phyloP scores from a whole-genome alignment of 2,113 vertebrate genomes.

The Apaloderma vittatum region DNA sequence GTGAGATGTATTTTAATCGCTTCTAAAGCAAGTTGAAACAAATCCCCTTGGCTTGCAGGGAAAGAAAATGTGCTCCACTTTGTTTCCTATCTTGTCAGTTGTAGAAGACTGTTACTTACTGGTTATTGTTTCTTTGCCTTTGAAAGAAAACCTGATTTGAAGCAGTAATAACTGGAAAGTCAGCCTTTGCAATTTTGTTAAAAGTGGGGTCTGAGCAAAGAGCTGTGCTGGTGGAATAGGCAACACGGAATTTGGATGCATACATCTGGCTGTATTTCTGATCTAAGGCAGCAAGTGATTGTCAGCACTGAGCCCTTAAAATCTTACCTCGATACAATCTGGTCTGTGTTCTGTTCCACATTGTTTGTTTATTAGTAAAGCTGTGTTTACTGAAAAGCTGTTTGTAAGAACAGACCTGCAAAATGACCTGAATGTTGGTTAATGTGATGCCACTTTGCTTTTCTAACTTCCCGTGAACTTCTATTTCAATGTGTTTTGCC shows the following conservation, averaged over 20 bases:
- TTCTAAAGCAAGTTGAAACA: neutral
- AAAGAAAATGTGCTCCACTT: neutral
- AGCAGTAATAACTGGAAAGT: neutral
- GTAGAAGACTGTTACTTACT: neutral
- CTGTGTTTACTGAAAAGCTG: neutral
- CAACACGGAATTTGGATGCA: neutral
- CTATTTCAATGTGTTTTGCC: neutral
- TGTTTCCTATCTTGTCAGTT: neutral
- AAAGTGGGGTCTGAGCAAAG: neutral
- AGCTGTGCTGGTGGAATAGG: neutral
- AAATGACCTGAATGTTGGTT: neutral
- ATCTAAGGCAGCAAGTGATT: neutral
- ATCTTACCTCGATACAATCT: neutral
- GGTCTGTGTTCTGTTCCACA: neutral
- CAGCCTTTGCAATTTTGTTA: neutral
- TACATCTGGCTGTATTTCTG: neutral
- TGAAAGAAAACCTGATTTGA: neutral
- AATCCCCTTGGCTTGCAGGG: neutral
- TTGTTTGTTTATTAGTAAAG: neutral
- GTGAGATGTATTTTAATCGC: neutral
- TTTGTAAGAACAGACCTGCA: neutral
- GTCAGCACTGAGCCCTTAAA: neutral
- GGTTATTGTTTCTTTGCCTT: neutral
- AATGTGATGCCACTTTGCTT: neutral
- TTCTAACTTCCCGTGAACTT: neutral